Percentiles rank a stretch among this genome's conserved stretches.
These are phyloP conservation scores for Xanthorhoe designata DNA, from an alignment of 2,888 invertebrate genomes.

Conservation along the genomic window DNA sequence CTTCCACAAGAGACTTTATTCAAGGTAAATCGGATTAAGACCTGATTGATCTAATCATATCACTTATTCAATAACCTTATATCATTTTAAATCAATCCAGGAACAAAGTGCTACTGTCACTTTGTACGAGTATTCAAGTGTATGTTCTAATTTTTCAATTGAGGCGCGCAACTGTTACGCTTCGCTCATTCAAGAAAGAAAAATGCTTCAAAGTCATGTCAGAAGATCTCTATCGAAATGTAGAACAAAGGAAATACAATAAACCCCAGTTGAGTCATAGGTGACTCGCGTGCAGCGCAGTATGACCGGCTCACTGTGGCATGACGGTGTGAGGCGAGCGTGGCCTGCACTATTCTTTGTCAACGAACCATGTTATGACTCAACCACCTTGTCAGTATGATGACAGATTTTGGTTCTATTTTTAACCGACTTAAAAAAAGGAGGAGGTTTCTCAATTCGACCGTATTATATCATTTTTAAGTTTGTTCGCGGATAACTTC, in stretches of 20 bases:
- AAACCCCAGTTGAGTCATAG: conserved; percentile 5
- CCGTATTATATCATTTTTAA: too few relatives aligned
- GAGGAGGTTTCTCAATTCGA: too few relatives aligned
- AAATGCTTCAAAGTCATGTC: background rate
- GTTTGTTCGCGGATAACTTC: too few relatives aligned
- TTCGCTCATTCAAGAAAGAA: background rate
- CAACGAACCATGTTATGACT: conserved; percentile 35
- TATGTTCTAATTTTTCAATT: too few relatives aligned
- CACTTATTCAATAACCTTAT: too few relatives aligned
- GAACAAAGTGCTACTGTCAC: too few relatives aligned
- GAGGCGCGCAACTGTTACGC: background rate
- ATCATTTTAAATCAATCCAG: too few relatives aligned
- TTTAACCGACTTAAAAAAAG: too few relatives aligned
- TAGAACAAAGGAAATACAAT: conserved; percentile 11
- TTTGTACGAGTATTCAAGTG: too few relatives aligned
- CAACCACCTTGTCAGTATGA: conserved; percentile 23
- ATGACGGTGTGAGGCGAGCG: conserved; percentile 33
- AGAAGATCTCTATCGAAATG: conserved; percentile 11
- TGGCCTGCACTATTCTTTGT: conserved; percentile 27
- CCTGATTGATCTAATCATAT: too few relatives aligned
- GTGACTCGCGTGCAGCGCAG: conserved; percentile 5
- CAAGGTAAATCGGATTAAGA: too few relatives aligned
- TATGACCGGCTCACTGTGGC: conserved; percentile 22
- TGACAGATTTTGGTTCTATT: background rate
- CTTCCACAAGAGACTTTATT: too few relatives aligned